Evolutionary conservation across 2,888 invertebrate genomes (phyloP).

Genomic region (Monochamus alternatus): DNA sequence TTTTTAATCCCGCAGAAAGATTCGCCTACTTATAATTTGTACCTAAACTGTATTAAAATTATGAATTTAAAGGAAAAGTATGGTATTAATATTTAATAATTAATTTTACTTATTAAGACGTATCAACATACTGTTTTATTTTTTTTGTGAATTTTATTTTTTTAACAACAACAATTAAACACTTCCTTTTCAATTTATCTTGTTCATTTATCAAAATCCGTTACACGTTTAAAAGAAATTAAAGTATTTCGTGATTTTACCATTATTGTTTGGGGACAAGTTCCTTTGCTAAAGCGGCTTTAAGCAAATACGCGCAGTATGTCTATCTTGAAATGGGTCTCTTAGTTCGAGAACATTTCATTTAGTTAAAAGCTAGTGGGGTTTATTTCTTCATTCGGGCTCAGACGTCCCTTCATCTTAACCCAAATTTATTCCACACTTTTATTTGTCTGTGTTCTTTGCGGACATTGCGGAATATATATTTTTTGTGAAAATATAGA

Average conservation of each 20-base stretch:
- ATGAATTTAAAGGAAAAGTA: too few relatives aligned
- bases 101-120: too few relatives aligned
- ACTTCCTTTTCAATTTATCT: too few relatives aligned
- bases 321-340: constrained; percentile 46
- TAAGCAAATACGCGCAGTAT: constrained; percentile 54
- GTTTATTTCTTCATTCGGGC: constrained; percentile 51
- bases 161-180: too few relatives aligned
- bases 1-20: too few relatives aligned
- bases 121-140: too few relatives aligned
- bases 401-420: constrained; percentile 32
- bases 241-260: constrained; percentile 5
- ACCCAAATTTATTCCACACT: constrained; percentile 47
- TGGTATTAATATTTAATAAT: too few relatives aligned
- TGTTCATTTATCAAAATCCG: too few relatives aligned
- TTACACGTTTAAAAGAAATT: constrained; percentile 1
- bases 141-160: too few relatives aligned
- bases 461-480: constrained; percentile 16
- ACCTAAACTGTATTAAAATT: too few relatives aligned
- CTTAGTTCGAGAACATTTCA: constrained; percentile 53
- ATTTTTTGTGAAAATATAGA: constrained; percentile 5
- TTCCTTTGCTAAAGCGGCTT: constrained; percentile 32
- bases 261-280: constrained; percentile 20
- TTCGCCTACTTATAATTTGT: too few relatives aligned
- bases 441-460: constrained; percentile 40
- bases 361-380: constrained; percentile 57